Conservation (phyloP, 2,888 invertebrate species). For the Macaria liturata region DNA sequence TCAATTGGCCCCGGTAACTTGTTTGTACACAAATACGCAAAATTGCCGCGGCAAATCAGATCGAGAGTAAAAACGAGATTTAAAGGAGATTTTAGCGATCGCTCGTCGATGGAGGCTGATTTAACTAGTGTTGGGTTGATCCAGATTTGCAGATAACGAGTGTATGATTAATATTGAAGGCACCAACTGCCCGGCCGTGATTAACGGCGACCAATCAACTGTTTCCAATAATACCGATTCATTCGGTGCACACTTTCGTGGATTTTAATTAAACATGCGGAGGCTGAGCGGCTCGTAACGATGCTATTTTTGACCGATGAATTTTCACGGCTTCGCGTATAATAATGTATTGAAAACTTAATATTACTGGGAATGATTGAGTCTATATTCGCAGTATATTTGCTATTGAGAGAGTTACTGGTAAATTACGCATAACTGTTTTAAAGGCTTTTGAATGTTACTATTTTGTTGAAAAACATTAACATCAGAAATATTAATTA, state of each 20-base stretch:
- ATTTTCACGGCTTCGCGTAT: background rate
- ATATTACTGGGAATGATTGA: no score
- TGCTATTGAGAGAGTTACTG: no score
- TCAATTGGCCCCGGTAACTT: constrained; percentile 26
- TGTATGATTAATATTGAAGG: constrained; percentile 67
- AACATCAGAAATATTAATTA: no score
- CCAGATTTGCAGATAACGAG: constrained; percentile 64
- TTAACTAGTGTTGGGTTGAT: constrained; percentile 48
- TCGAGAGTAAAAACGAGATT: constrained; percentile 23
- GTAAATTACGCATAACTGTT: no score
- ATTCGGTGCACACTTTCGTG: constrained; percentile 41
- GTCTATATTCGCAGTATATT: no score
- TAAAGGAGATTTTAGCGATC: constrained; percentile 23
- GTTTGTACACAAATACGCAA: constrained; percentile 25
- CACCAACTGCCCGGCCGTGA: constrained; percentile 57
- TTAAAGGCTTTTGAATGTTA: no score
- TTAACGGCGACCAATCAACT: constrained; percentile 69
- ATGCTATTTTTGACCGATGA: constrained; percentile 9
- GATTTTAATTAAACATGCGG: constrained; percentile 39
- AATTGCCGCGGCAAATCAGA: constrained; percentile 24
- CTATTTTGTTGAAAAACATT: no score
- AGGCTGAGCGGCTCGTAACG: constrained; percentile 4
- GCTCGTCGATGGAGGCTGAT: constrained; percentile 40
- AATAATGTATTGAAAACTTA: no score
- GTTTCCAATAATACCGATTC: constrained; percentile 55